These are phyloP conservation scores for Nomada lathburiana DNA, from an alignment of 2,888 invertebrate genomes.

Conservation along the genomic window DNA sequence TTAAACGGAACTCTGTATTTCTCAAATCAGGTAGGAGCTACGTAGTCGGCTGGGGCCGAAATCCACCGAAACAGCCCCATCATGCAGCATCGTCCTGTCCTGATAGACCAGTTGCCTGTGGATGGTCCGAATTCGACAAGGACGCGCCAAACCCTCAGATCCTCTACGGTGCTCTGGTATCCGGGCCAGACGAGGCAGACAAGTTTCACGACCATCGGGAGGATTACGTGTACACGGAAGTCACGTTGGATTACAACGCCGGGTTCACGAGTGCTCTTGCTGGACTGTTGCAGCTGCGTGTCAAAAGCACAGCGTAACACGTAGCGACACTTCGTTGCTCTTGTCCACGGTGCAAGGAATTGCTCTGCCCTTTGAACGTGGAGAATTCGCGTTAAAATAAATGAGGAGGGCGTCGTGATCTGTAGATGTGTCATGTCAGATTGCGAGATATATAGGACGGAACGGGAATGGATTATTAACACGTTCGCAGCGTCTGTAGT, in stretches of 20 bases:
- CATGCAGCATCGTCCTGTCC: slow-evolving; percentile 87
- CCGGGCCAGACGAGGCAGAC: slow-evolving; percentile 86
- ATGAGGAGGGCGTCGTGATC: neutral
- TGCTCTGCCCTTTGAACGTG: neutral
- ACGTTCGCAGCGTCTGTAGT: no score
- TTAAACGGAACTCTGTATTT: neutral
- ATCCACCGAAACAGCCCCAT: slow-evolving; percentile 86
- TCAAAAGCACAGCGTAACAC: slow-evolving; percentile 51
- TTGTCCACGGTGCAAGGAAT: neutral
- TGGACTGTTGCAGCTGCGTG: slow-evolving; percentile 83
- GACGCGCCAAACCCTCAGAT: slow-evolving; percentile 85
- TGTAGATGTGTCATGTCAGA: neutral
- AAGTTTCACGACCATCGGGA: slow-evolving; percentile 85
- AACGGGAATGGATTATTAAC: neutral
- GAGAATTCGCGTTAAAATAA: neutral
- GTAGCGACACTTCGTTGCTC: neutral
- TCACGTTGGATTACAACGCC: slow-evolving; percentile 86
- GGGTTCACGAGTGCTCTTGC: slow-evolving; percentile 86
- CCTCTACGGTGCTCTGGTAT: slow-evolving; percentile 86
- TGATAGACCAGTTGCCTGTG: slow-evolving; percentile 84
- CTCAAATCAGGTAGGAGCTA: slow-evolving; percentile 84
- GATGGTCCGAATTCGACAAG: slow-evolving; percentile 84
- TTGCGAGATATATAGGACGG: neutral
- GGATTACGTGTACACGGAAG: slow-evolving; percentile 86
- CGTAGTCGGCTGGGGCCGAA: slow-evolving; percentile 86